phyloP scores from a whole-genome alignment of 2,888 invertebrate genomes.

The Amblyjoppa fuscipennis region DNA sequence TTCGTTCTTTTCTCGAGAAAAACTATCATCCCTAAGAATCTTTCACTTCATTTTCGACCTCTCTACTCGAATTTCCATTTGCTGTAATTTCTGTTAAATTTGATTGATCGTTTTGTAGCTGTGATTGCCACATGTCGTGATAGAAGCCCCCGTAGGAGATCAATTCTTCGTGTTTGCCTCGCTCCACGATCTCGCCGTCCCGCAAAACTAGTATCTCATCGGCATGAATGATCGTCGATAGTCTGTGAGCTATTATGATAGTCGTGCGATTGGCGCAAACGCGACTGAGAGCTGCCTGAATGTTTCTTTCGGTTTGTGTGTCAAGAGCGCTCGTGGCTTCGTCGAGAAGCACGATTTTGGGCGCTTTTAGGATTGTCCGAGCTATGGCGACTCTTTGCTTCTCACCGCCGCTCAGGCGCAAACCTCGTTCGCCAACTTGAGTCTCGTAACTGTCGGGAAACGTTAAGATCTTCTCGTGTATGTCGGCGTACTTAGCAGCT shows the following conservation, averaged over 20 bases:
- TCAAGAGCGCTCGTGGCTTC: constrained; percentile 98
- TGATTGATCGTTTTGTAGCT: constrained; percentile 88
- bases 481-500: constrained; percentile 96
- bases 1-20: constrained; percentile 1
- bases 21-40: constrained; percentile 9
- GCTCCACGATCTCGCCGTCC: constrained; percentile 96
- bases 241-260: constrained; percentile 96
- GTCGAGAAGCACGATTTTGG: constrained; percentile 95
- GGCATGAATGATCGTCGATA: constrained; percentile 97
- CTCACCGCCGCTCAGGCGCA: constrained; percentile 98
- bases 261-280: constrained; percentile 96
- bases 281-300: constrained; percentile 89
- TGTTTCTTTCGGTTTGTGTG: constrained; percentile 94
- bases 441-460: constrained; percentile 97
- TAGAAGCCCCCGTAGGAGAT: constrained; percentile 89
- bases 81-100: neutral
- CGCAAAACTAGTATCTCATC: constrained; percentile 97
- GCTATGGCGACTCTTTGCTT: constrained; percentile 99
- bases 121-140: constrained; percentile 97
- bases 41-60: neutral
- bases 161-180: constrained; percentile 90
- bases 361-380: constrained; percentile 96
- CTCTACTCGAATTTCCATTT: constrained; percentile 37
- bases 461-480: constrained; percentile 95
- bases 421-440: constrained; percentile 96